Conservation (phyloP, 2,113 vertebrate genomes). For the Zosterops japonicus region DNA sequence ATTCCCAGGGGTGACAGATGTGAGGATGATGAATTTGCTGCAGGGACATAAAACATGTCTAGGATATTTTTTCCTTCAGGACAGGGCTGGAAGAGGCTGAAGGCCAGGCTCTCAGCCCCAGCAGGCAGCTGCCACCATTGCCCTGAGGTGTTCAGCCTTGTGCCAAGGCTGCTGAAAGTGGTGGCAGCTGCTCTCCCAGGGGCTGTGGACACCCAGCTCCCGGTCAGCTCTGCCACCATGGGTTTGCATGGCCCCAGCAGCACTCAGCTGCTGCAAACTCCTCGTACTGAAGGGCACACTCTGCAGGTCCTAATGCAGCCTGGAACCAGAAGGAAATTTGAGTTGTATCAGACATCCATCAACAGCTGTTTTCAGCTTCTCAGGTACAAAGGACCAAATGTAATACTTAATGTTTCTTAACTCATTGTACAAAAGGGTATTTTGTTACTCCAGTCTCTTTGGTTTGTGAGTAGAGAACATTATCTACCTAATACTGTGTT, state of each 20-base stretch:
- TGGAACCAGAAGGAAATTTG: conserved; percentile 35
- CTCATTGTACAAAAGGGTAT: conserved; percentile 67
- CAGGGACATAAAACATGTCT: neutral
- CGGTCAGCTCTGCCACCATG: neutral
- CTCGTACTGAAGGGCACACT: neutral
- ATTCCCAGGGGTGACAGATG: neutral
- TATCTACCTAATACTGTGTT: conserved; percentile 67
- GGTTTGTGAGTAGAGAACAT: conserved; percentile 60
- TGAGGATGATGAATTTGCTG: neutral
- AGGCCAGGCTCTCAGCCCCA: neutral
- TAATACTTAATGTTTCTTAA: conserved; percentile 63
- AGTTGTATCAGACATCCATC: conserved; percentile 48
- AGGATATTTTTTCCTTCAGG: neutral
- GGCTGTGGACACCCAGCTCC: neutral
- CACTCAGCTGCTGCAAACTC: neutral
- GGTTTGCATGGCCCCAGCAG: neutral
- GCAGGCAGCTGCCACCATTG: neutral
- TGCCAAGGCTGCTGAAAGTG: neutral
- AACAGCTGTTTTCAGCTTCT: conserved; percentile 74
- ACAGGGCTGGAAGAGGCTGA: neutral
- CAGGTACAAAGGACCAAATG: conserved; percentile 80
- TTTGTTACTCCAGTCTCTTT: conserved; percentile 69
- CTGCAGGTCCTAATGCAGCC: neutral
- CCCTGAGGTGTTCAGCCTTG: neutral
- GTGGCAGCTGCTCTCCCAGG: neutral